Conservation (phyloP, 2,113 vertebrate species). For the Osmerus eperlanus region DNA sequence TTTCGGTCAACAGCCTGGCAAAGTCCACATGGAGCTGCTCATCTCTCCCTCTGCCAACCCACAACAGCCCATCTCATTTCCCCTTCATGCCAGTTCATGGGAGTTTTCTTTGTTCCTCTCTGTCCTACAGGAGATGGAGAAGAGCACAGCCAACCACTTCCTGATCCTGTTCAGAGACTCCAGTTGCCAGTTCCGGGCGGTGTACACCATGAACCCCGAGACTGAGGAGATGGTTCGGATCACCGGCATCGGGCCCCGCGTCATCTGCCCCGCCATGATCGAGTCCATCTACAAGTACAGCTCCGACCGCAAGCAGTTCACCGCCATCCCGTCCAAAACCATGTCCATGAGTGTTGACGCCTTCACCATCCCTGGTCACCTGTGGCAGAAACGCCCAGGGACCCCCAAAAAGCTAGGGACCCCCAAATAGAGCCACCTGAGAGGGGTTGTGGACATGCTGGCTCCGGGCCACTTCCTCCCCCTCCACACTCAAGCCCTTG, state of each 20-base stretch:
- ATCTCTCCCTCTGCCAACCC: no score
- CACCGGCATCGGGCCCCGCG: constrained; percentile 80
- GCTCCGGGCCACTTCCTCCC: constrained; percentile 44
- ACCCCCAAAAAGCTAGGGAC: constrained; percentile 86
- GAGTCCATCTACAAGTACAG: constrained; percentile 94
- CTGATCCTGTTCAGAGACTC: constrained; percentile 89
- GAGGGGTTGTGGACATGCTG: constrained; percentile 17
- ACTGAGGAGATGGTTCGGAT: constrained; percentile 82
- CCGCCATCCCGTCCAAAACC: constrained; percentile 88
- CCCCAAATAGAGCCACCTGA: constrained; percentile 70
- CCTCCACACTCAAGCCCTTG: constrained; percentile 23
- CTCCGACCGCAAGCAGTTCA: constrained; percentile 92
- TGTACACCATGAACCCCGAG: constrained; percentile 85
- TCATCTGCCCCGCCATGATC: constrained; percentile 77
- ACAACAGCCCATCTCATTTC: no score
- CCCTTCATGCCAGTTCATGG: no score
- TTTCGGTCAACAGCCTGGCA: constrained; percentile 6
- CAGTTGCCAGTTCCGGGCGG: constrained; percentile 88
- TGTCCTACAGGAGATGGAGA: constrained; percentile 81
- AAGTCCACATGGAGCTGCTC: constrained; percentile 18
- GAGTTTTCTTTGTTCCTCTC: not conserved
- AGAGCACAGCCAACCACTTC: constrained; percentile 86
- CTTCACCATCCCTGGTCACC: constrained; percentile 86
- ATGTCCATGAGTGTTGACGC: constrained; percentile 94
- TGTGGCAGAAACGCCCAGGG: constrained; percentile 87